Evolutionary conservation across 2,797 vertebrate genomes (phyloP).

Genomic region (Danio kyathit): DNA sequence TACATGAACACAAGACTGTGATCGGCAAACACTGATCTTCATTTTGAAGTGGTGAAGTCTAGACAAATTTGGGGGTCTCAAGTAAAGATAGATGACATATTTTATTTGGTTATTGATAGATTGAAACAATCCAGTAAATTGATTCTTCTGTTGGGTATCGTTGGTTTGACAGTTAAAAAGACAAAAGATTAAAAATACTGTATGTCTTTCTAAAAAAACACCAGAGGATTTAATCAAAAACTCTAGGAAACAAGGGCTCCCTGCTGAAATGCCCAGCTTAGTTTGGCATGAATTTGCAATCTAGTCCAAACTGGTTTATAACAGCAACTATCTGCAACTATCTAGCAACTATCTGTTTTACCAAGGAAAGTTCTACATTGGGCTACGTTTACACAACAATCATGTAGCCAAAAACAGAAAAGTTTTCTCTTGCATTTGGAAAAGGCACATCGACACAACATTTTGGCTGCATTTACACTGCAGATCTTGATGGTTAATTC

Average conservation of each 20-base stretch:
- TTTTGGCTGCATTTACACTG: too few relatives aligned
- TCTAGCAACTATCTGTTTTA: too few relatives aligned
- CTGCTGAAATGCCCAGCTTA: not conserved
- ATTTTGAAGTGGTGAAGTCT: constrained; percentile 30
- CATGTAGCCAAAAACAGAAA: too few relatives aligned
- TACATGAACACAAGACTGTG: constrained; percentile 27
- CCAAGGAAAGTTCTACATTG: too few relatives aligned
- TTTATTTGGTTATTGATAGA: constrained; percentile 18
- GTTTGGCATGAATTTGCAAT: not conserved
- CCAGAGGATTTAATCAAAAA: not conserved
- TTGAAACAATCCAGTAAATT: not conserved
- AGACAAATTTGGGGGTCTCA: not conserved
- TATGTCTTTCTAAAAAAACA: not conserved
- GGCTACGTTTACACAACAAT: too few relatives aligned
- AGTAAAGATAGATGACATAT: not conserved
- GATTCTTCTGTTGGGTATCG: not conserved
- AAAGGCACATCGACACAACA: too few relatives aligned
- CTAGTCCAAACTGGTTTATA: not conserved
- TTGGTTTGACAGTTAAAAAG: not conserved
- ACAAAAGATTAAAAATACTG: not conserved
- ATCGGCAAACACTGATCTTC: constrained; percentile 2
- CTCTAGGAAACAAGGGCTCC: not conserved
- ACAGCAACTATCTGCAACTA: too few relatives aligned
- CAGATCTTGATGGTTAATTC: too few relatives aligned
- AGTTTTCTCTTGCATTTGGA: too few relatives aligned